These are phyloP conservation scores for Lycorma delicatula DNA, from an alignment of 1,140 invertebrate species.

Conservation along the genomic window DNA sequence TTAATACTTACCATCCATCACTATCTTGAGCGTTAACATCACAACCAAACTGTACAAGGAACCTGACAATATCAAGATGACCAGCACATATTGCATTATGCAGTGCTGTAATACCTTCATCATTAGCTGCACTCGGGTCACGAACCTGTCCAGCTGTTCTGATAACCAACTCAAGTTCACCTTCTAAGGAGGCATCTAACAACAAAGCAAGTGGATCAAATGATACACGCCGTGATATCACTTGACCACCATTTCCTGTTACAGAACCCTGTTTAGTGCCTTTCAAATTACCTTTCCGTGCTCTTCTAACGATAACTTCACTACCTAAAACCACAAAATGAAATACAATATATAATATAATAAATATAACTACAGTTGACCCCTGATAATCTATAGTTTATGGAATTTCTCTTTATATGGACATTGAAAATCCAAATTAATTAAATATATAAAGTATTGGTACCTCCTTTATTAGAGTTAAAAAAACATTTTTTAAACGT, in stretches of 20 bases:
- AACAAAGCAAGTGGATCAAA: conserved; percentile 95
- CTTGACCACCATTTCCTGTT: conserved; percentile 49
- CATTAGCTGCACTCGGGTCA: conserved; percentile 37
- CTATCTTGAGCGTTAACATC: conserved; percentile 98
- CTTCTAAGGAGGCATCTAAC: conserved; percentile 94
- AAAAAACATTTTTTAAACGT: no score
- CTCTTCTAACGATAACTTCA: conserved; percentile 9
- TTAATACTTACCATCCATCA: conserved; percentile 82
- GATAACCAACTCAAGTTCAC: conserved; percentile 93
- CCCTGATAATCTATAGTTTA: not conserved
- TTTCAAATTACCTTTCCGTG: conserved; percentile 26
- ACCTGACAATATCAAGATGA: conserved; percentile 96
- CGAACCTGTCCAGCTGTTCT: conserved; percentile 86
- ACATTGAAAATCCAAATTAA: no score
- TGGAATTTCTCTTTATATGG: no score
- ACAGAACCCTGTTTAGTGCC: conserved; percentile 9
- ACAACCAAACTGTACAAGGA: conserved; percentile 94
- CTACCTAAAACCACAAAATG: conserved; percentile 3
- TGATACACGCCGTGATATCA: conserved; percentile 72
- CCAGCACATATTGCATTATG: conserved; percentile 99
- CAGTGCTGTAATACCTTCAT: conserved; percentile 93
- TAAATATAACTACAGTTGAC: not conserved
- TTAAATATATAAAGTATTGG: no score
- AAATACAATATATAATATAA: not conserved
- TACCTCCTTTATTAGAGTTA: no score